Percentiles rank a stretch among this genome's conserved stretches.
Conservation (phyloP, 92 coral and sea anemone species). For the Desmophyllum pertusum region DNA sequence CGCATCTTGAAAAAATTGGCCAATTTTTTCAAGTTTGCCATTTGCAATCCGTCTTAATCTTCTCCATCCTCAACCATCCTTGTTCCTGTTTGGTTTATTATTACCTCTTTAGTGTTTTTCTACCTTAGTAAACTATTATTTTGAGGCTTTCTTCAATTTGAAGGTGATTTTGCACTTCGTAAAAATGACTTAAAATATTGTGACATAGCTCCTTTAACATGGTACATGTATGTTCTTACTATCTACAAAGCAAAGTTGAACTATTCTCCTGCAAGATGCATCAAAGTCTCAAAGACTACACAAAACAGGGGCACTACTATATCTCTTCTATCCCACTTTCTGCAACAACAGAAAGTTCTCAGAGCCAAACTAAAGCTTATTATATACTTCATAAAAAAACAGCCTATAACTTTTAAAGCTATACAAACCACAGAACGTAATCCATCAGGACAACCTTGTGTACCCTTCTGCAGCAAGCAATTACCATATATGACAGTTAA, state of each 20-base stretch:
- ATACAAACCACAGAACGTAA: slow-evolving; percentile 35
- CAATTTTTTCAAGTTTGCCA: too few species aligned
- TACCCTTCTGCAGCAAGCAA: slow-evolving; percentile 3
- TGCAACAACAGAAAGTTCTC: neutral
- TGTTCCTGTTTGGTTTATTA: too few species aligned
- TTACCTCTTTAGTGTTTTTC: too few species aligned
- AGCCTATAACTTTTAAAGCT: slow-evolving; percentile 30
- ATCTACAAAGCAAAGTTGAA: slow-evolving; percentile 21
- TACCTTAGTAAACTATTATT: too few species aligned
- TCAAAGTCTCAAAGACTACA: slow-evolving; percentile 21
- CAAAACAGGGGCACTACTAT: neutral
- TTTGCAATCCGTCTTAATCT: too few species aligned
- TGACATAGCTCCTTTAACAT: too few species aligned
- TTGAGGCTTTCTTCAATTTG: too few species aligned
- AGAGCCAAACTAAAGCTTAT: slow-evolving; percentile 15
- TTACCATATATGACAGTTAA: neutral
- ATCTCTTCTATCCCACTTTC: neutral
- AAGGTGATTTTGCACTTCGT: too few species aligned
- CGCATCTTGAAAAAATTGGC: too few species aligned
- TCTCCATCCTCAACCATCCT: too few species aligned
- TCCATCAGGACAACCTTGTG: neutral
- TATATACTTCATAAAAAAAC: slow-evolving; percentile 42
- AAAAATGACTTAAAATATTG: too few species aligned
- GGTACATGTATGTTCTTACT: slow-evolving; percentile 16
- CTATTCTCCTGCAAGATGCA: neutral